phyloP scores from a whole-genome alignment of 1,140 invertebrate genomes.

The Rhizoglyphus robini region DNA sequence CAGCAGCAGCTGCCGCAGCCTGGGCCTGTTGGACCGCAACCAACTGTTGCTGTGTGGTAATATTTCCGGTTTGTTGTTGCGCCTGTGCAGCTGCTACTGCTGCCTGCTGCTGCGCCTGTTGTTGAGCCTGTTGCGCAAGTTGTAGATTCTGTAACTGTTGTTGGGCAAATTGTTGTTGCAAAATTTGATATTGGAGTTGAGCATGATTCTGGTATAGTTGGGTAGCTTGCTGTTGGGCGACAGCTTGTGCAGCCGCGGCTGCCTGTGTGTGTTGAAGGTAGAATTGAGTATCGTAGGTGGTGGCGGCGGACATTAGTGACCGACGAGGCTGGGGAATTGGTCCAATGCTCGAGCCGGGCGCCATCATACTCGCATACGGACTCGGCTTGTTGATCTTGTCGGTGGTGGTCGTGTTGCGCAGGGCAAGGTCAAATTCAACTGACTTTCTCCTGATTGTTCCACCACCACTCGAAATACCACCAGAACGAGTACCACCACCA shows the following conservation, averaged over 20 bases:
- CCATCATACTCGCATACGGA: neutral
- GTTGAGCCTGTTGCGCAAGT: neutral
- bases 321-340: constrained; percentile 18
- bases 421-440: constrained; percentile 23
- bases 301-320: constrained; percentile 2
- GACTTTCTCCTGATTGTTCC: constrained; percentile 19
- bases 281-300: constrained; percentile 4
- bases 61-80: constrained; percentile 9
- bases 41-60: neutral
- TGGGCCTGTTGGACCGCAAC: neutral
- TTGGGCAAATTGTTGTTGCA: constrained; percentile 2
- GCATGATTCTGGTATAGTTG: constrained; percentile 21
- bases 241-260: neutral
- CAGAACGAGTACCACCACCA: neutral
- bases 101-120: constrained; percentile 8
- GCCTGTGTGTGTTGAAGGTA: neutral
- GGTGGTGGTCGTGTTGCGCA: neutral
- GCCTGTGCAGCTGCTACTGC: too few relatives aligned
- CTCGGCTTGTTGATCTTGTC: neutral
- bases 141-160: constrained; percentile 2
- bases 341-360: neutral
- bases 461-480: neutral
- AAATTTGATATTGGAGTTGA: constrained; percentile 7
- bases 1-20: neutral
- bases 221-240: neutral